Evolutionary conservation across 2,888 invertebrate genomes (phyloP).

Genomic region (Athalia circularis): DNA sequence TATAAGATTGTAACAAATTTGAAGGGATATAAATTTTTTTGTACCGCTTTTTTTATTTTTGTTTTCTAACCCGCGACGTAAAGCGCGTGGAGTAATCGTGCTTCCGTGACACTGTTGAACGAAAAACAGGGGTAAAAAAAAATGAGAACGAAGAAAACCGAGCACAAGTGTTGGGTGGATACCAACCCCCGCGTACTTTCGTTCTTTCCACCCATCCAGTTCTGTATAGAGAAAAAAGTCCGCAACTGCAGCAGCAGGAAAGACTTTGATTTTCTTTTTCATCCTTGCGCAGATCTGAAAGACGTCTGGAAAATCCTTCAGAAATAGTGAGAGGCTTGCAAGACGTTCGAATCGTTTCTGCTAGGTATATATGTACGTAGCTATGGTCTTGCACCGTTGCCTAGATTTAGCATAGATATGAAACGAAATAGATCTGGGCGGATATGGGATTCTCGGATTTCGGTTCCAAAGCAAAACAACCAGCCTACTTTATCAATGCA

Average conservation of each 20-base stretch:
- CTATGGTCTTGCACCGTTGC: constrained; percentile 13
- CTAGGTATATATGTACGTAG: neutral
- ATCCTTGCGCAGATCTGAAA: neutral
- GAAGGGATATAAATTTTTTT: too few relatives aligned
- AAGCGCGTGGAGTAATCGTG: constrained; percentile 1
- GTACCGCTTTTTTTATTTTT: too few relatives aligned
- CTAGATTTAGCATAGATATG: constrained; percentile 45
- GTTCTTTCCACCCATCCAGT: too few relatives aligned
- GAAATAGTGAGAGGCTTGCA: constrained; percentile 6
- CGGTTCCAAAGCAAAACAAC: constrained; percentile 1
- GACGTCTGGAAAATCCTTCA: constrained; percentile 15
- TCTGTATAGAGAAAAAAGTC: too few relatives aligned
- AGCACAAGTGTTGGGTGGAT: neutral
- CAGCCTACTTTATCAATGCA: constrained; percentile 12
- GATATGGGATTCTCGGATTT: constrained; percentile 14
- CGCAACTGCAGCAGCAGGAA: neutral
- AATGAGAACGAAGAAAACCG: neutral
- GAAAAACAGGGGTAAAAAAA: too few relatives aligned
- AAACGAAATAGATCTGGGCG: constrained; percentile 29
- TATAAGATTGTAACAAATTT: neutral
- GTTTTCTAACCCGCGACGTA: neutral
- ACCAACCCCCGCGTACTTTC: too few relatives aligned
- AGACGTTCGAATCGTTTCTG: neutral
- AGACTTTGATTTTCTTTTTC: constrained; percentile 1
- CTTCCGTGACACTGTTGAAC: neutral